Percentiles rank a stretch among this genome's conserved stretches.
phyloP scores from a whole-genome alignment of 2,797 vertebrate species.

The Adrianichthys oophorus region DNA sequence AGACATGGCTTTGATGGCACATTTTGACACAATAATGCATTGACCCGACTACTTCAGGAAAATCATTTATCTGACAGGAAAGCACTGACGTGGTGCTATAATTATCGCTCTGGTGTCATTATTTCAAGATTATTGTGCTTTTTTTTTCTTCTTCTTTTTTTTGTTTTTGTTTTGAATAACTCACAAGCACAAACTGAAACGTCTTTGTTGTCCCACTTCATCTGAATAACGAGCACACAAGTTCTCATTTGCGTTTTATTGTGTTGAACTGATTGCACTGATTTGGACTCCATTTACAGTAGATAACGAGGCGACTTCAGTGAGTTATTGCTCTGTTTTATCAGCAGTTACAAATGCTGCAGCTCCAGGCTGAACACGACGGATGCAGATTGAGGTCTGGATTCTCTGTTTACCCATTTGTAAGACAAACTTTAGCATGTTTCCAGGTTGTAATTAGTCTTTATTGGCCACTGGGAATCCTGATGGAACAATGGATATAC shows the following conservation, averaged over 20 bases:
- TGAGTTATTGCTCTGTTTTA: slow-evolving; percentile 39
- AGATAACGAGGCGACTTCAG: slow-evolving; percentile 44
- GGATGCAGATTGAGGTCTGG: slow-evolving; percentile 48
- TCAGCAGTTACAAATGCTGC: slow-evolving; percentile 40
- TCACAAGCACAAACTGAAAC: slow-evolving; percentile 20
- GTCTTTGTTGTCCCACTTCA: slow-evolving; percentile 13
- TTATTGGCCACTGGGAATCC: slow-evolving; percentile 17
- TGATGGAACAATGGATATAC: slow-evolving; percentile 18
- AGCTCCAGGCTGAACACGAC: slow-evolving; percentile 42
- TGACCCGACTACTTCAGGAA: slow-evolving; percentile 10
- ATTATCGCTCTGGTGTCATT: background rate
- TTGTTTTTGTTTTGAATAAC: slow-evolving; percentile 12
- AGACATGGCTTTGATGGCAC: slow-evolving; percentile 39
- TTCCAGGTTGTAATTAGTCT: slow-evolving; percentile 34
- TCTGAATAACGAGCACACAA: slow-evolving; percentile 14
- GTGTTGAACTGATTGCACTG: slow-evolving; percentile 38
- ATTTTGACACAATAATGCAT: slow-evolving; percentile 27
- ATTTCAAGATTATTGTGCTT: slow-evolving; percentile 7
- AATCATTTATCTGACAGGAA: slow-evolving; percentile 18
- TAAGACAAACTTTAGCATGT: slow-evolving; percentile 34
- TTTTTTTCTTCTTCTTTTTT: slow-evolving; percentile 7
- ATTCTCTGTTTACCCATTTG: slow-evolving; percentile 36
- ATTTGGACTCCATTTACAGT: slow-evolving; percentile 49
- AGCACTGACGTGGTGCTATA: slow-evolving; percentile 9
- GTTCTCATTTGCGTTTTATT: slow-evolving; percentile 30